Evolutionary conservation across 2,888 invertebrate species (phyloP), one percentile per base, ranked within the genome.

Genomic region (Callimorpha dominula): DNA sequence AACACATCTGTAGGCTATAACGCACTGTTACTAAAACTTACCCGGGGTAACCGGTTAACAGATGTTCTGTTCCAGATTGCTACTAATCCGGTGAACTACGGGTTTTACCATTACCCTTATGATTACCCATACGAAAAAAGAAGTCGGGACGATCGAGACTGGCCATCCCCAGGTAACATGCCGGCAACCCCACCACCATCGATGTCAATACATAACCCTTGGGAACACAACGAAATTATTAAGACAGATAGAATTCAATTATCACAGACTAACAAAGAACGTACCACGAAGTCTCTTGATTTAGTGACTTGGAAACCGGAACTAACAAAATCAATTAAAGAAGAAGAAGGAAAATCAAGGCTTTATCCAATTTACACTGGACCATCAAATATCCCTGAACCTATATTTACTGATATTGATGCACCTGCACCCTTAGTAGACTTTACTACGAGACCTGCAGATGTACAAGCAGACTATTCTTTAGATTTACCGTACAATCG

Each of bases 51-150:
- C 91, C 90, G 78, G 90, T 94, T 95, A 94, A 95, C 86, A 96
- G 95, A 90, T 93, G 90, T 95, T 95, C 92, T 94, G 92, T 93
- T 93, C 91, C 90, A 97, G 97, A 96, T 97, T 85, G 97, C 97
- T 85, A 96, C 97, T 82, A 97, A 96, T 92, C 97, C 97, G 90
- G 87, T 98, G 76, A 97, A 97, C 94, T 98, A 98, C 87, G 98
- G 98, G 40, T 96, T 97, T 68, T 98, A 98, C 89, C 97, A 97
- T 77, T 95, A 96, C 72, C 96, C 95, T 15, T 92, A 94, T 78
- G 95, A 95, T n/a, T 93, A 94, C 82, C 72, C 75, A 46, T 94
- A 91, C 71, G 96, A 96, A 77, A 95, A 93, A 80, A 85, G 96
- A 77, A 94, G 94, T 78, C 87, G 89, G 14, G 88, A 91, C 54